Evolutionary conservation across 92 coral and sea anemone species (phyloP), one percentile per base, ranked within the genome.

Genomic region (Phenganax stokvisi): DNA sequence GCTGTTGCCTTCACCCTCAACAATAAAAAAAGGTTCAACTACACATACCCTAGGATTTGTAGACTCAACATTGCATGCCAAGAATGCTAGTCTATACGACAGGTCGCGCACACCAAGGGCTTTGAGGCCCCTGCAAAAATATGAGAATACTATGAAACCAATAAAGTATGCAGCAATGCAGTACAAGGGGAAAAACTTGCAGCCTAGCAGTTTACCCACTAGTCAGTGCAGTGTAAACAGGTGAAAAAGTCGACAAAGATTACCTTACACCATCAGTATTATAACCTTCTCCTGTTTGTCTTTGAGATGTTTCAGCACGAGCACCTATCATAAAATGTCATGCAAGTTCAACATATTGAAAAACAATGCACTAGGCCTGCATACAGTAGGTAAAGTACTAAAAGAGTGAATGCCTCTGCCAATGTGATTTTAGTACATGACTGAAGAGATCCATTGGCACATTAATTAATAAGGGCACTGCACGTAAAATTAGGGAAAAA

Each of bases 21-120:
- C 25, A 20, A 62, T 12, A 61, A 47, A 51, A 81, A 51, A 12
- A 7, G 28, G 11, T 57, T 9, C 51, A 68, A 10, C 3, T 15
- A 44, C 29, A 68, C 90, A 75, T 83, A 94, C 98, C 88, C 97
- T 94, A 57, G 98, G 97, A 62, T 90, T 94, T 31, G 97, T 94
- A 15, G 98, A 90, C 78, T 94, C 97, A 28, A 94, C 98, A 80
- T 92, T 94, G 56, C 98, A 94, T 7, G 97, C 98, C 71, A 94
- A 82, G 84, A 94, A 94, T 28, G 98, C 94, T 74, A 94, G 71
- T 82, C 98, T 87, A 84, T 94, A 94, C 8, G 98, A 92, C 61
- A 94, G 86, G 75, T 94, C 98, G 47, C 98, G 91, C 4, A 94
- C 98, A 67, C 98, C 98, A 84, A 94, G 92, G 59, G 98, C 98